These are phyloP conservation scores for Dryobates pubescens DNA, from an alignment of 2,797 vertebrate species.

Conservation along the genomic window DNA sequence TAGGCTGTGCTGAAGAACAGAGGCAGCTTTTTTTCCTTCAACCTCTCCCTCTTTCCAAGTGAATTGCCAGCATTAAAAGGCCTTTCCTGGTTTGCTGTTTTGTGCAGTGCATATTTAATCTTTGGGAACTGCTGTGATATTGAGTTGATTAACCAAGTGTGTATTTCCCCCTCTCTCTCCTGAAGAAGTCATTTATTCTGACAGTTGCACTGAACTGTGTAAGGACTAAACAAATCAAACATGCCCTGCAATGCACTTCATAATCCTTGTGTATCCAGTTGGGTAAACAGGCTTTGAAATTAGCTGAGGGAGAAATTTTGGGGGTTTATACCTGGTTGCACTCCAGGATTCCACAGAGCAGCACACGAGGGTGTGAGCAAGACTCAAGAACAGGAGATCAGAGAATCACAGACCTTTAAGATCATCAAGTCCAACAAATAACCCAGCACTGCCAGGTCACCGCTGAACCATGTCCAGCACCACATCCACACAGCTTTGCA, in stretches of 20 bases:
- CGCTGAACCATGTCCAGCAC: no score
- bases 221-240: slow-evolving; percentile 36
- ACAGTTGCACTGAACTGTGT: slow-evolving; percentile 25
- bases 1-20: neutral
- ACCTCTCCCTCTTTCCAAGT: neutral
- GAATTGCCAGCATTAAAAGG: neutral
- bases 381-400: neutral
- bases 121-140: neutral
- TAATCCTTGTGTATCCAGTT: slow-evolving; percentile 43
- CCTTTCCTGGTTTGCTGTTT: neutral
- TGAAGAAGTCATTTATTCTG: slow-evolving; percentile 13
- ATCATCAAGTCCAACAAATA: no score
- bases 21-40: neutral
- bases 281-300: slow-evolving; percentile 55
- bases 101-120: neutral
- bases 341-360: neutral
- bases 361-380: neutral
- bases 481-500: no score
- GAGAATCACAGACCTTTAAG: no score
- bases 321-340: neutral
- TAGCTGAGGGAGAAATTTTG: slow-evolving; percentile 30
- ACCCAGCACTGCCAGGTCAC: no score
- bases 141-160: slow-evolving; percentile 15
- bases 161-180: neutral
- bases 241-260: neutral